A percentile compares a stretch with the other conserved stretches of the same genome.
Conservation (phyloP, 1,140 invertebrate species). For the Drosophila yakuba region DNA sequence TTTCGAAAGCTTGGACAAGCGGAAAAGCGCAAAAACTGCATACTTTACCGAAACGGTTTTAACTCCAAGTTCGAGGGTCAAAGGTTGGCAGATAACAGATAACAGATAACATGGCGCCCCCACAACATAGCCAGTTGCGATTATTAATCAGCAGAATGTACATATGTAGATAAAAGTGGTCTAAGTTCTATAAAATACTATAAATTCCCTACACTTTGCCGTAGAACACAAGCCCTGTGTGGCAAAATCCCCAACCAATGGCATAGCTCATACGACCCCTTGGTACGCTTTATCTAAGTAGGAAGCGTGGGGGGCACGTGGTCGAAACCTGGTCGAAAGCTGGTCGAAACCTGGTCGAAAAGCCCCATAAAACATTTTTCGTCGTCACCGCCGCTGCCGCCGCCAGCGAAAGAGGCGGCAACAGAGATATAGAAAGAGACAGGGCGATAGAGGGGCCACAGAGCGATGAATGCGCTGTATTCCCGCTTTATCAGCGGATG, state of each 20-base stretch:
- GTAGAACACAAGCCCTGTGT: no score
- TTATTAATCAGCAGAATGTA: no score
- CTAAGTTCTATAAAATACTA: no score
- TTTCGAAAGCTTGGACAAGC: constrained; percentile 1
- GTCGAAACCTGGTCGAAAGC: constrained; percentile 28
- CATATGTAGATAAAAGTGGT: no score
- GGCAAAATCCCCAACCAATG: no score
- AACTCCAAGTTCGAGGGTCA: neutral
- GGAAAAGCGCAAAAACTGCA: constrained; percentile 1
- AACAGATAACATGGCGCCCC: no score
- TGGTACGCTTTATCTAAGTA: constrained; percentile 44
- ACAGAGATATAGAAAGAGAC: constrained; percentile 16
- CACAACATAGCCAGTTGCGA: no score
- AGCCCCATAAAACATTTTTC: constrained; percentile 25
- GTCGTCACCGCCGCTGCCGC: neutral
- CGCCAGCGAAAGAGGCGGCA: constrained; percentile 10
- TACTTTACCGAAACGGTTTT: constrained; percentile 8
- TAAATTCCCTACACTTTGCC: no score
- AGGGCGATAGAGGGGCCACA: no score
- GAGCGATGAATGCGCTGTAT: constrained; percentile 14
- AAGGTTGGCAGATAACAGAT: no score
- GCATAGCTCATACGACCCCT: neutral
- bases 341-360: constrained; percentile 37
- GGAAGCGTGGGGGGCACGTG: constrained; percentile 46
- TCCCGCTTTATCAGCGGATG: constrained; percentile 50